Evolutionary conservation across 2,113 vertebrate species (phyloP), one percentile per base, ranked within the genome.

Genomic region (Saccopteryx leptura): DNA sequence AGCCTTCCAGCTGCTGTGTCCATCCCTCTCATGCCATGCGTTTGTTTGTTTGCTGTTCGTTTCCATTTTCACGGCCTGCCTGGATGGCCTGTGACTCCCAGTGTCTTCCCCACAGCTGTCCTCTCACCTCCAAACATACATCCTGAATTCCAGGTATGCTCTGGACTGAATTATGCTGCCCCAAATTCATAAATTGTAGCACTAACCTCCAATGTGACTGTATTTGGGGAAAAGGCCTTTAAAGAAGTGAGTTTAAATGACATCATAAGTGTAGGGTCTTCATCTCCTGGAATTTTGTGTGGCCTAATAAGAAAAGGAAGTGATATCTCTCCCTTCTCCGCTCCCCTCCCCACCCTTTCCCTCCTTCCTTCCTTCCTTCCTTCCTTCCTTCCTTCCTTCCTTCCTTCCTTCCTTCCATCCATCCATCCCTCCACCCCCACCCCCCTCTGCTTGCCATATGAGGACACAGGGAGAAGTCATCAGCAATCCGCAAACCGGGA

Each of bases 271-370:
- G 17, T 66, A 23, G 66, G 26, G 23, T 39, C 60, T 61, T 66
- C 21, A 46, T 18, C 28, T 4, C 0, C 9, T 1, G 69, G 82
- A 18, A 26, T 17, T 0, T 3, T n/a, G n/a, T 1, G 6, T 26
- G 58, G 56, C 31, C n/a, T 69, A 52, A 12, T 24, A 31, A 66
- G 68, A 56, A 76, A n/a, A n/a, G 18, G 60, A 94, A 63, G 28
- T 12, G 31, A 65, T 46, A n/a, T 9, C 33, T 21, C 58, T 8
- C 21, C 33, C 6, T 11, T 46, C 56, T 19, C 19, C 7, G 31
- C 14, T 4, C 10, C 17, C 28, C 56, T 33, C 9, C 17, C 17
- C 28, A 31, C 9, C 1, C 60, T 48, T 23, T 23, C 17, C 26
- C 9, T 12, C 63, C 19, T 48, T 12, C 24, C 63, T 39, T 48